These are phyloP conservation scores for Heliopora coerulea DNA, from an alignment of 92 coral and sea anemone genomes.

Conservation along the genomic window DNA sequence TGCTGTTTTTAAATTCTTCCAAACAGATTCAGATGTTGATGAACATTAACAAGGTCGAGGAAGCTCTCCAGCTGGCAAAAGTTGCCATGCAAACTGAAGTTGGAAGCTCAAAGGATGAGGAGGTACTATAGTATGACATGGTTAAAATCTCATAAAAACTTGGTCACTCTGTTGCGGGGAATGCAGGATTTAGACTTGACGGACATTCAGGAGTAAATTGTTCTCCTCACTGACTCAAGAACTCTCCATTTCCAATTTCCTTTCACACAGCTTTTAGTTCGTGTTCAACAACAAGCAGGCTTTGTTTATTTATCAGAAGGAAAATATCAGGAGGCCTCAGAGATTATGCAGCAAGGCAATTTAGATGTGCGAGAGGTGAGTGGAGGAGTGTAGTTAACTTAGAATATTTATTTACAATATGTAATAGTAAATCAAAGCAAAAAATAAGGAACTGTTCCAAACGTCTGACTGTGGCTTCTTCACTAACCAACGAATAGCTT, in stretches of 20 bases:
- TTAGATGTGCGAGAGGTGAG: constrained; percentile 94
- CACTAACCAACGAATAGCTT: too few relatives aligned
- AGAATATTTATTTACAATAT: neutral
- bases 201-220: too few relatives aligned
- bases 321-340: constrained; percentile 72
- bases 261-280: neutral
- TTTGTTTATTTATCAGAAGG: constrained; percentile 83
- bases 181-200: too few relatives aligned
- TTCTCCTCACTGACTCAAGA: too few relatives aligned
- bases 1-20: constrained; percentile 3
- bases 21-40: constrained; percentile 78
- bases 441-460: too few relatives aligned
- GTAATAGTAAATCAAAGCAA: too few relatives aligned
- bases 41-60: constrained; percentile 76
- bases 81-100: constrained; percentile 91
- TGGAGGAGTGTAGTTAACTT: too few relatives aligned
- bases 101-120: constrained; percentile 66
- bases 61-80: constrained; percentile 92
- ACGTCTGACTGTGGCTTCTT: too few relatives aligned
- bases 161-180: too few relatives aligned
- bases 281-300: constrained; percentile 78
- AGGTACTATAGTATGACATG: constrained; percentile 52
- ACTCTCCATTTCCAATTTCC: too few relatives aligned
- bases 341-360: constrained; percentile 80
- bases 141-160: too few relatives aligned